Evolutionary conservation across 2,113 vertebrate species (phyloP).

Genomic region (Poeciliopsis turrubarensis): DNA sequence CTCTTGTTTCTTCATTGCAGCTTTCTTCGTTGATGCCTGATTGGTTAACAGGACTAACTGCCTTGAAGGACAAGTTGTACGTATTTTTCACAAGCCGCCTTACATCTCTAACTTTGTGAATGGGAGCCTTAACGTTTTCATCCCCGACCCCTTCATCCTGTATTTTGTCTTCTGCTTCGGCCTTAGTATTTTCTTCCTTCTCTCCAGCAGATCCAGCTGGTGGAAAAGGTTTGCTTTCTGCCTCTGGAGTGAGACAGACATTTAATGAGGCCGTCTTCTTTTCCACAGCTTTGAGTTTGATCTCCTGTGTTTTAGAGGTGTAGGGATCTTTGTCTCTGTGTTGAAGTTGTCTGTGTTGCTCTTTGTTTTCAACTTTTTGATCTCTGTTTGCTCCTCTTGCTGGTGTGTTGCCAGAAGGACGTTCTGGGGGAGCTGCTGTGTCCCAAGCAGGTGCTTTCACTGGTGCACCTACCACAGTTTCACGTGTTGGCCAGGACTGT

Average conservation of each 20-base stretch:
- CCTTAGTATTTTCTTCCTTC: slow-evolving; percentile 24
- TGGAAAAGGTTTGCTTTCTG: slow-evolving; percentile 53
- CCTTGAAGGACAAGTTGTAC: slow-evolving; percentile 85
- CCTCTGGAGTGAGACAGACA: slow-evolving; percentile 68
- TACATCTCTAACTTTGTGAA: slow-evolving; percentile 87
- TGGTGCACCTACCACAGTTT: slow-evolving; percentile 60
- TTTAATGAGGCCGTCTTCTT: slow-evolving; percentile 74
- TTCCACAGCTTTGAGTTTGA: slow-evolving; percentile 64
- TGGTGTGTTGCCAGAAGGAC: slow-evolving; percentile 38
- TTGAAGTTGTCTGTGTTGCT: slow-evolving; percentile 66
- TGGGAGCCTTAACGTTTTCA: slow-evolving; percentile 64
- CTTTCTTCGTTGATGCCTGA: slow-evolving; percentile 33
- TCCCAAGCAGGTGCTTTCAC: slow-evolving; percentile 61
- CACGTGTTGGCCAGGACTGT: slow-evolving; percentile 42
- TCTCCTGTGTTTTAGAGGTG: slow-evolving; percentile 76
- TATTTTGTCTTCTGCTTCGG: slow-evolving; percentile 34
- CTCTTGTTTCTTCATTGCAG: slow-evolving; percentile 22
- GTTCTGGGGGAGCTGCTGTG: slow-evolving; percentile 48
- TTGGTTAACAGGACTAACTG: slow-evolving; percentile 21
- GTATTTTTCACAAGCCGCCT: slow-evolving; percentile 90
- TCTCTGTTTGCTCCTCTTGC: slow-evolving; percentile 64
- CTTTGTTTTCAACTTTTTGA: slow-evolving; percentile 51
- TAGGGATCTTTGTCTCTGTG: slow-evolving; percentile 53
- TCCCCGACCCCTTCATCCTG: slow-evolving; percentile 53
- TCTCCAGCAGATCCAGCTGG: slow-evolving; percentile 30